phyloP scores from a whole-genome alignment of 1,140 invertebrate genomes.

The Eriosoma lanigerum region DNA sequence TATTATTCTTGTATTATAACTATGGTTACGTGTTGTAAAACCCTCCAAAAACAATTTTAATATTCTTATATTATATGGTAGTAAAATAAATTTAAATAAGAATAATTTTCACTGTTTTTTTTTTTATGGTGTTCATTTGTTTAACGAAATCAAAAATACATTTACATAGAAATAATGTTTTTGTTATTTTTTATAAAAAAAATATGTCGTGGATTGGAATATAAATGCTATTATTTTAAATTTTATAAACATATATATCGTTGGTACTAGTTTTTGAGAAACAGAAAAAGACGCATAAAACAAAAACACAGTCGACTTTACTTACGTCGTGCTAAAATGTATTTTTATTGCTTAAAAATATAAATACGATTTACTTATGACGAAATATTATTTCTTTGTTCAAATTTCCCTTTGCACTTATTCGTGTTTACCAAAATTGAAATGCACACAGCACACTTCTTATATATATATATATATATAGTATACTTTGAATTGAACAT shows the following conservation, averaged over 20 bases:
- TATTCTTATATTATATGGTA: conserved; percentile 15
- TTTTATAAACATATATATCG: background rate
- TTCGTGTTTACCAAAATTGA: background rate
- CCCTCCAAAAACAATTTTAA: conserved; percentile 1
- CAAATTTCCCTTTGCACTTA: background rate
- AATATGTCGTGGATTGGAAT: background rate
- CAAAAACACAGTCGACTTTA: no score
- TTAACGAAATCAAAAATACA: conserved; percentile 14
- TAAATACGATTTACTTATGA: background rate
- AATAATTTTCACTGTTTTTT: conserved; percentile 10
- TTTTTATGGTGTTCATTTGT: background rate
- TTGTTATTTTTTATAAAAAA: background rate
- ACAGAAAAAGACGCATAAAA: background rate
- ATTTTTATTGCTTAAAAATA: background rate
- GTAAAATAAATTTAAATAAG: conserved; percentile 24
- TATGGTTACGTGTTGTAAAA: conserved; percentile 18
- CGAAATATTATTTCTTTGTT: background rate
- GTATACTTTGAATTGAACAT: no score
- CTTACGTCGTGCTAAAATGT: no score
- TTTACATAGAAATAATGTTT: background rate
- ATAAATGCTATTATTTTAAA: conserved; percentile 15
- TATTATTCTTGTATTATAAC: background rate
- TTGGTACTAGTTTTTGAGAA: background rate
- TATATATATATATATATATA: no score
- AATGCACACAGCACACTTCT: no score